These are phyloP conservation scores for Nudaria mundana DNA, from an alignment of 2,888 invertebrate genomes.

Conservation along the genomic window DNA sequence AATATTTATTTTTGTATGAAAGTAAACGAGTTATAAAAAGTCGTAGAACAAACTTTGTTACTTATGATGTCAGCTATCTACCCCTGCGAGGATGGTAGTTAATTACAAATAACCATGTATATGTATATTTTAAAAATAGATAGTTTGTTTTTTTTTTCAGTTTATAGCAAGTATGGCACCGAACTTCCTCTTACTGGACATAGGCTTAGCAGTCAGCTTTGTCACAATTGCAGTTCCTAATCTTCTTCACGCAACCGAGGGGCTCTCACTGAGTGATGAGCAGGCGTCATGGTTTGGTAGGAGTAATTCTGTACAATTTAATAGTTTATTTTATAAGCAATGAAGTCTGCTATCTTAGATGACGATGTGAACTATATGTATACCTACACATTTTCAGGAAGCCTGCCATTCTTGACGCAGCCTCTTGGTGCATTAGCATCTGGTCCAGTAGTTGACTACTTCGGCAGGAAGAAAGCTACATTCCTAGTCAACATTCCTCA, in stretches of 20 bases:
- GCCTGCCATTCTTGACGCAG: slow-evolving; percentile 78
- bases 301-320: slow-evolving; percentile 12
- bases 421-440: slow-evolving; percentile 80
- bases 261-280: slow-evolving; percentile 65
- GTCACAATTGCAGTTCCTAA: slow-evolving; percentile 79
- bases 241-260: slow-evolving; percentile 65
- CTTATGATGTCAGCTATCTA: too few relatives aligned
- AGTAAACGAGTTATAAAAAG: too few relatives aligned
- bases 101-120: too few relatives aligned
- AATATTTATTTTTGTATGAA: too few relatives aligned
- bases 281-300: slow-evolving; percentile 83
- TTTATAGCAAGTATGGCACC: slow-evolving; percentile 77
- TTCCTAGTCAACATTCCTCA: slow-evolving; percentile 80
- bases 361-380: too few relatives aligned
- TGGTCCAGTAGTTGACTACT: slow-evolving; percentile 76
- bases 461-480: slow-evolving; percentile 77
- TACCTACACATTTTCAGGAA: slow-evolving; percentile 71
- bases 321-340: background rate
- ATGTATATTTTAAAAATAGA: too few relatives aligned
- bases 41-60: too few relatives aligned
- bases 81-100: too few relatives aligned
- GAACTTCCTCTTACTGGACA: slow-evolving; percentile 74
- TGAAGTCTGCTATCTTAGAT: too few relatives aligned
- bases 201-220: slow-evolving; percentile 80
- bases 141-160: slow-evolving; percentile 50